phyloP scores from a whole-genome alignment of 2,888 invertebrate species.

The Notodonta dromedarius region DNA sequence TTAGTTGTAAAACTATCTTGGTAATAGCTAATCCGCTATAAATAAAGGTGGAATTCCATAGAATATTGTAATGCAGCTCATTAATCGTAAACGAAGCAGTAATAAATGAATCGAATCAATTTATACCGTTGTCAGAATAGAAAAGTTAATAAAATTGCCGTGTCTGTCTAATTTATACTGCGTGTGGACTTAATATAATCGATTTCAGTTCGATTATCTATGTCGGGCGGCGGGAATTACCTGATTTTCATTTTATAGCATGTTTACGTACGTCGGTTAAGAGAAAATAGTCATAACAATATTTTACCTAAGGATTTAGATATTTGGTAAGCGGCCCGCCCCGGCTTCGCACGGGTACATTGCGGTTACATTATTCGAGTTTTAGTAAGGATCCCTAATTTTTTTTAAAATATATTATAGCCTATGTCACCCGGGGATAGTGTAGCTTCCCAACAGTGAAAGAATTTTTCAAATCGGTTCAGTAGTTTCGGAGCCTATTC shows the following conservation, averaged over 20 bases:
- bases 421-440: no score
- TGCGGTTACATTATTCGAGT: no score
- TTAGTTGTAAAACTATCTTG: constrained; percentile 20
- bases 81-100: constrained; percentile 52
- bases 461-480: no score
- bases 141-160: constrained; percentile 4
- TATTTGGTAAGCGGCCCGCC: no score
- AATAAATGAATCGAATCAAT: constrained; percentile 37
- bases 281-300: no score
- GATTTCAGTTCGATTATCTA: constrained; percentile 4
- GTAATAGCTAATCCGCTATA: constrained; percentile 43
- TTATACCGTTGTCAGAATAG: constrained; percentile 11
- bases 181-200: neutral
- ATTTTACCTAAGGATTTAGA: no score
- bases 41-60: constrained; percentile 48
- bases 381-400: no score
- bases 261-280: no score
- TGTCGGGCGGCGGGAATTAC: neutral
- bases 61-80: constrained; percentile 51
- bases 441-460: no score
- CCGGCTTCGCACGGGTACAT: no score
- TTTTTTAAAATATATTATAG: no score
- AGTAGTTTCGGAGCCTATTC: no score
- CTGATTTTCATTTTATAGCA: neutral
- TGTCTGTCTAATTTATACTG: constrained; percentile 13